Base-by-base conservation (phyloP, 2,888 invertebrate species). In the Polymixis flavicincta region DNA sequence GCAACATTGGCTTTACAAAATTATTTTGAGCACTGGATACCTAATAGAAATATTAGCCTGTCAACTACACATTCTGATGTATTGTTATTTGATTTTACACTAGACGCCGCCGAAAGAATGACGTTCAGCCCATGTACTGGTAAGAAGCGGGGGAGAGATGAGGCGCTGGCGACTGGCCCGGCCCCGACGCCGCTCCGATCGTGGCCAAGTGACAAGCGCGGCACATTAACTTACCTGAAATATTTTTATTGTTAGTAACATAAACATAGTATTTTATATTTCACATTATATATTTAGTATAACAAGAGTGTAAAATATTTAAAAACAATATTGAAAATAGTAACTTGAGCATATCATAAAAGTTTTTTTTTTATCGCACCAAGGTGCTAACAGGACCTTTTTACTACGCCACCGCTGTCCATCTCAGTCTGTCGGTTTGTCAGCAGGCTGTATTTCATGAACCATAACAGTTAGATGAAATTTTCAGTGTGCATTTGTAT, bases 161-260 rank as follows among this genome's bases (percentile, higher is more conserved):
- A 66, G 98, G 98, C 92, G 98, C 98, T 84, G 98, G 97, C 80
- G 98, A 97, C 89, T 97, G 96, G n/a, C 97, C 97, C 54, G 97
- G 97, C 61, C 97, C 97, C 69, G 98, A 96, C 77, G 97, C 97
- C 71, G 97, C 96, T 50, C 97, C 97, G 83, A 98, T 97, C 85
- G 98, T 97, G 88, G 98, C 97, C 91, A 99, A 97, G 95, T 99
- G 99, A 94, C 99, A 99, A 75, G 98, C 97, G 75, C 99, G 98
- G 92, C 99, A 99, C 96, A 99, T 98, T 83, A 99, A 97, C 88
- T 98, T 98, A 13, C 98, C 98, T 90, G 98, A 76, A 83, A 87
- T 79, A 80, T 77, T 69, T 69, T 25, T 8, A 82, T 67, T 59
- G 52, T 60, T 74, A 63, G 59, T 76, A 66, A 71, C 59, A 78